Evolutionary conservation across 2,888 invertebrate species (phyloP), one percentile per base, ranked within the genome.

Genomic region (Pyrrhia umbra): DNA sequence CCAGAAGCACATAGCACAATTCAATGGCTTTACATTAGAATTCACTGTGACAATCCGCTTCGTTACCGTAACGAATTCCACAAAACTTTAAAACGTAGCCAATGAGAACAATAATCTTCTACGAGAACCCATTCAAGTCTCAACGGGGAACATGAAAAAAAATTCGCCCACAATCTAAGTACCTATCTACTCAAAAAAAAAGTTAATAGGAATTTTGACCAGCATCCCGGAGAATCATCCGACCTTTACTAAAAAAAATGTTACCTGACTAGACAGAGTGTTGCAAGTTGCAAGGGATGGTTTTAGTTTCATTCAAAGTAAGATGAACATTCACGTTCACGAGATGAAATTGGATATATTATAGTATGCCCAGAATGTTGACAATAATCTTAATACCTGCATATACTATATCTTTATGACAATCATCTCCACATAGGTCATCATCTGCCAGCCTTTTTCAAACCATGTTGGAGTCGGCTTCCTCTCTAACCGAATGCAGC

Each of bases 251-350:
- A 50, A 67, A 69, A 70, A 43, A 51, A 70, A 2, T 59, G 2
- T 54, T 70, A 70, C 70, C 70, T 70, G 65, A 45, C 45, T n/a
- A 23, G 27, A 9, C 6, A 9, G 30, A 13, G 42, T 8, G 30
- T 40, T 1, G 15, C n/a, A 23, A 30, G 10, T 18, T 39, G 8
- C 15, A n/a, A 43, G 23, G 15, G 45, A 23, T 45, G 45, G 58
- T 25, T 18, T 5, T n/a, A 3, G 4, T 23, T 25, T n/a, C 37
- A 39, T 66, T 37, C 20, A 42, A 51, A 49, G 3, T 20, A 16
- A 21, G 49, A 50, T 67, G 56, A 20, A 39, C 37, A 39, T 45
- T 47, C 43, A 55, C 49, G n/a, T n/a, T n/a, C n/a, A 59, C 20
- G 43, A 37, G 1, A 16, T 37, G 21, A 15, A 40, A 39, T 42